Evolutionary conservation across 1,140 invertebrate species (phyloP).

Genomic region (Muscidifurax raptorellus): DNA sequence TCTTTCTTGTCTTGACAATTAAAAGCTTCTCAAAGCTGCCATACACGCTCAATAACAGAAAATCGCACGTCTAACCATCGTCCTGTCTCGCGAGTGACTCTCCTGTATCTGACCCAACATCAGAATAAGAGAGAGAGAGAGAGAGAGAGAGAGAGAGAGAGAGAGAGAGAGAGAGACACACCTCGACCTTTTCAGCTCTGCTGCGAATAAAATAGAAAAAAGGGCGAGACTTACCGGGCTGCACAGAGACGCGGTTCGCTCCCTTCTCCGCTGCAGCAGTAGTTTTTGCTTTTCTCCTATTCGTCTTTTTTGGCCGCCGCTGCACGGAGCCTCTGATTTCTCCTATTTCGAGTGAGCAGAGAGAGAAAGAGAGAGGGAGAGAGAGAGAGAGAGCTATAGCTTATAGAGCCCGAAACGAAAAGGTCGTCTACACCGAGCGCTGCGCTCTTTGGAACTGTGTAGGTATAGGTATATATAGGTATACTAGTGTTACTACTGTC

Average conservation of each 20-base stretch:
- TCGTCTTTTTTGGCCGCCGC: background rate
- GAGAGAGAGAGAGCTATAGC: background rate
- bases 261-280: constrained; percentile 1
- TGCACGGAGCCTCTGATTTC: constrained; percentile 5
- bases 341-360: constrained; percentile 37
- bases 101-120: background rate
- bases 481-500: constrained; percentile 12
- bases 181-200: background rate
- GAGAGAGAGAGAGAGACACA: background rate
- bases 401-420: constrained; percentile 45
- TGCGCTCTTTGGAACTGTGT: background rate
- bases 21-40: constrained; percentile 22
- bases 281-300: background rate
- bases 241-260: background rate
- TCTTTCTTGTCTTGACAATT: background rate
- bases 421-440: constrained; percentile 48
- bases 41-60: constrained; percentile 36
- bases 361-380: background rate
- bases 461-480: too few relatives aligned
- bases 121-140: background rate
- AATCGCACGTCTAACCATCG: constrained; percentile 9
- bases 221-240: constrained; percentile 22
- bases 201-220: constrained; percentile 6
- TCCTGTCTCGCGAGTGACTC: background rate
- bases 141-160: constrained; percentile 16